phyloP scores from a whole-genome alignment of 2,797 vertebrate species.

The Hyperoplus immaculatus region DNA sequence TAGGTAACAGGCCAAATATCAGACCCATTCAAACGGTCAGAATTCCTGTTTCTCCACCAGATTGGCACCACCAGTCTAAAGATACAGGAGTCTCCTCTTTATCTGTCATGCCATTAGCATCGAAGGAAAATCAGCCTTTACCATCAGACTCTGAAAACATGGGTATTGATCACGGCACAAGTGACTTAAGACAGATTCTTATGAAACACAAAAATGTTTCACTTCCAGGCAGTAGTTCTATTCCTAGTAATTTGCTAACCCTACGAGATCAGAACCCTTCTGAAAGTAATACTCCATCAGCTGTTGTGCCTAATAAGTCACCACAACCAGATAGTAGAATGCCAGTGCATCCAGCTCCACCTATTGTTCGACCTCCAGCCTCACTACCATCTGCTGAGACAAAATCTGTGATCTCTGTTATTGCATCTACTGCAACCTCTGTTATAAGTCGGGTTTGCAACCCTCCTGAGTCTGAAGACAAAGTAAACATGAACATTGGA shows the following conservation, averaged over 20 bases:
- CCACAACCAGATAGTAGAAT: constrained; percentile 85
- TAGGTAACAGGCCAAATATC: constrained; percentile 79
- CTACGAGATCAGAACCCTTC: constrained; percentile 86
- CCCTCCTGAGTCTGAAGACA: constrained; percentile 92
- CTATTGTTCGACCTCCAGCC: constrained; percentile 78
- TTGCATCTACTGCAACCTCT: constrained; percentile 95
- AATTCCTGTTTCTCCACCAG: constrained; percentile 83
- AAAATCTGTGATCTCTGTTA: constrained; percentile 90
- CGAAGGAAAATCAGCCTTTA: constrained; percentile 81
- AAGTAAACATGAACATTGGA: constrained; percentile 85
- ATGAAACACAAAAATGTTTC: constrained; percentile 93
- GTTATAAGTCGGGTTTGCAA: constrained; percentile 97
- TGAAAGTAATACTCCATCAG: constrained; percentile 70
- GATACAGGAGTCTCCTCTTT: constrained; percentile 85
- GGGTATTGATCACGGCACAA: constrained; percentile 88
- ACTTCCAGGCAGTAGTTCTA: constrained; percentile 76
- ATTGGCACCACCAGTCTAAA: constrained; percentile 91
- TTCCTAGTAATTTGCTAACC: constrained; percentile 80
- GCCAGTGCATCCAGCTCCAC: constrained; percentile 70
- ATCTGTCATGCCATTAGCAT: constrained; percentile 76
- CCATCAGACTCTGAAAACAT: constrained; percentile 89
- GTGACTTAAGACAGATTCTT: constrained; percentile 96
- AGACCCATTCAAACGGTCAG: constrained; percentile 77
- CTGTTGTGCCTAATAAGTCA: constrained; percentile 79
- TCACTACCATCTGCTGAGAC: constrained; percentile 86